Evolutionary conservation across 2,113 vertebrate genomes (phyloP).

Genomic region (Pongo abelii): DNA sequence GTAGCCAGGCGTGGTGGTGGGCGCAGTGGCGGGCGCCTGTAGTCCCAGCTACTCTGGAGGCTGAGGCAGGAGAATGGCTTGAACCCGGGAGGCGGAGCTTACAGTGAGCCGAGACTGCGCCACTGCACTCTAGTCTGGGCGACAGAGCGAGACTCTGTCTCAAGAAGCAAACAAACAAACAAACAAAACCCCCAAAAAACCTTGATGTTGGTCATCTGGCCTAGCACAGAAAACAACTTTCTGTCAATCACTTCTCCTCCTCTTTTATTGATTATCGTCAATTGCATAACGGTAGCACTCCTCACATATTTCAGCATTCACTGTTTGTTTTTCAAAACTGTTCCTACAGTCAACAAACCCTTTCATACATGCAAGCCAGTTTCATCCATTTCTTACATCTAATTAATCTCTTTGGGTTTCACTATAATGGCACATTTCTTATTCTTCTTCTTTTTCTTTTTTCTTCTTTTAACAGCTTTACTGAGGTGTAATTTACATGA

Average conservation of each 20-base stretch:
- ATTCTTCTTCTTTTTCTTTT: neutral
- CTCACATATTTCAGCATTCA: neutral
- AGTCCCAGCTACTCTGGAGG: too few relatives aligned
- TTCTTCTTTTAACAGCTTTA: neutral
- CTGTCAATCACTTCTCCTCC: neutral
- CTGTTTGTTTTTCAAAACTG: neutral
- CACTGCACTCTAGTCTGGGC: too few relatives aligned
- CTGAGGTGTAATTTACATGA: neutral
- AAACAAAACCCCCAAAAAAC: neutral
- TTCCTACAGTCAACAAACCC: neutral
- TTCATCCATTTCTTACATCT: neutral
- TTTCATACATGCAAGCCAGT: neutral
- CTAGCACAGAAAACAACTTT: neutral
- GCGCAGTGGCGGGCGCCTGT: too few relatives aligned
- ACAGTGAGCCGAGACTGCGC: too few relatives aligned
- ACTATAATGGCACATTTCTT: neutral
- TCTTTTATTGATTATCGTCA: neutral
- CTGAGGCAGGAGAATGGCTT: too few relatives aligned
- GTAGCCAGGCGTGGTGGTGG: too few relatives aligned
- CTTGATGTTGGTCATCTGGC: neutral
- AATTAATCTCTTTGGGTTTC: neutral
- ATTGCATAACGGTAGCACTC: too few relatives aligned
- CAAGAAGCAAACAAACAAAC: too few relatives aligned
- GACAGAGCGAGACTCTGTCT: too few relatives aligned
- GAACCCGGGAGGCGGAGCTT: too few relatives aligned